Conservation (phyloP, 2,113 vertebrate species). For the Daubentonia madagascariensis region DNA sequence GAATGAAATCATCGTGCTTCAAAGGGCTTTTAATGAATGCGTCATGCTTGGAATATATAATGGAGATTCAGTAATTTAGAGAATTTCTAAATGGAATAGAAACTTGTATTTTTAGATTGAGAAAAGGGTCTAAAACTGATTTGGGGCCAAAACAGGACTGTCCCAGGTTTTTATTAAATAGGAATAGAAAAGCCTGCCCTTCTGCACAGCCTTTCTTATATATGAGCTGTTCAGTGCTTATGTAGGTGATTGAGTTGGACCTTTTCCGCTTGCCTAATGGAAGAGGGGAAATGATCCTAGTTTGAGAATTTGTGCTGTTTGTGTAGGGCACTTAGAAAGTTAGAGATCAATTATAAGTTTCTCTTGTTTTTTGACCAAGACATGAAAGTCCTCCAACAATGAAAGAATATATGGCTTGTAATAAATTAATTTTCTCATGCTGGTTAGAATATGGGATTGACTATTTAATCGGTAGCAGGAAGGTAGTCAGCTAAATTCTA, state of each 20-base stretch:
- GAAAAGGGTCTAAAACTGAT: not conserved
- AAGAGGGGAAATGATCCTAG: not conserved
- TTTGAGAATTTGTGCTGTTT: not conserved
- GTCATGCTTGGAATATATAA: not conserved
- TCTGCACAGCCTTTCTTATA: not conserved
- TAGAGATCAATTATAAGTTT: not conserved
- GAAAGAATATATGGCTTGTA: not conserved
- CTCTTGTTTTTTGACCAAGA: not conserved
- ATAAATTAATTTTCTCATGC: not conserved
- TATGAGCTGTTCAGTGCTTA: not conserved
- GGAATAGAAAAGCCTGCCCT: not conserved
- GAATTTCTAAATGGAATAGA: not conserved
- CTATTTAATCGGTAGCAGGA: not conserved
- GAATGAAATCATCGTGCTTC: not conserved
- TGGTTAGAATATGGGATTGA: not conserved
- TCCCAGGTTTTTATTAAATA: not conserved
- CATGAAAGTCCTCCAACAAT: not conserved
- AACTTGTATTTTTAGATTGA: conserved; percentile 12
- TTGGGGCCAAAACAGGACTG: not conserved
- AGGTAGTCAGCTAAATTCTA: not conserved
- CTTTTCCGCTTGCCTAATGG: not conserved
- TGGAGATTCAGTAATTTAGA: not conserved
- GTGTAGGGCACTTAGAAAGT: not conserved
- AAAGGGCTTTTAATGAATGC: not conserved
- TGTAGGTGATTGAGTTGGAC: not conserved